Percentiles rank a stretch among this genome's conserved stretches.
Conservation (phyloP, 2,888 invertebrate genomes). For the Aproaerema taeniolella region DNA sequence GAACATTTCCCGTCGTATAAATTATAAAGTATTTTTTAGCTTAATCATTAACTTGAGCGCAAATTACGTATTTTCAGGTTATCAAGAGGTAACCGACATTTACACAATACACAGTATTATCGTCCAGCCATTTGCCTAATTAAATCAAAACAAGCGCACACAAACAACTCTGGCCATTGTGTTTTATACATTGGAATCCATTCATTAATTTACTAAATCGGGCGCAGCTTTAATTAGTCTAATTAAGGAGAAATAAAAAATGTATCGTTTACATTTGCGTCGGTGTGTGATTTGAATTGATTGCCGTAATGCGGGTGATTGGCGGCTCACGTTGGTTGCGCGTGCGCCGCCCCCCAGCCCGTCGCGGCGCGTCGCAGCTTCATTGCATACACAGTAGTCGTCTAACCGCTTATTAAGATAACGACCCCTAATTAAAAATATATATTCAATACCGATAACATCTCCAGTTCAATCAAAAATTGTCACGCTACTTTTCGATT, state of each 20-base stretch:
- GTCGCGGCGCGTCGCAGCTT: constrained; percentile 14
- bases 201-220: constrained; percentile 28
- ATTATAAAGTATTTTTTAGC: no score
- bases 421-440: constrained; percentile 36
- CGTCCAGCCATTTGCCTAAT: constrained; percentile 7
- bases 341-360: constrained; percentile 29
- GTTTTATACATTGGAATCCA: constrained; percentile 27
- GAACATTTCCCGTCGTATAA: no score
- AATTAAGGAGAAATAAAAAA: constrained; percentile 29
- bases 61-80: no score
- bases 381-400: constrained; percentile 17
- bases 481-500: constrained; percentile 5
- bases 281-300: constrained; percentile 25
- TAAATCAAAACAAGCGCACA: constrained; percentile 15
- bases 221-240: constrained; percentile 29
- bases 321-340: constrained; percentile 31
- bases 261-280: constrained; percentile 24
- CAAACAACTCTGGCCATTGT: constrained; percentile 18
- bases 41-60: no score
- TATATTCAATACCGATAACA: constrained; percentile 20
- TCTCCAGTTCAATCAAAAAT: constrained; percentile 11
- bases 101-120: constrained; percentile 2
- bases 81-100: neutral
- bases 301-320: constrained; percentile 33
- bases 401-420: constrained; percentile 34